Conservation (phyloP, 2,113 vertebrate genomes). For the Mirza zaza region DNA sequence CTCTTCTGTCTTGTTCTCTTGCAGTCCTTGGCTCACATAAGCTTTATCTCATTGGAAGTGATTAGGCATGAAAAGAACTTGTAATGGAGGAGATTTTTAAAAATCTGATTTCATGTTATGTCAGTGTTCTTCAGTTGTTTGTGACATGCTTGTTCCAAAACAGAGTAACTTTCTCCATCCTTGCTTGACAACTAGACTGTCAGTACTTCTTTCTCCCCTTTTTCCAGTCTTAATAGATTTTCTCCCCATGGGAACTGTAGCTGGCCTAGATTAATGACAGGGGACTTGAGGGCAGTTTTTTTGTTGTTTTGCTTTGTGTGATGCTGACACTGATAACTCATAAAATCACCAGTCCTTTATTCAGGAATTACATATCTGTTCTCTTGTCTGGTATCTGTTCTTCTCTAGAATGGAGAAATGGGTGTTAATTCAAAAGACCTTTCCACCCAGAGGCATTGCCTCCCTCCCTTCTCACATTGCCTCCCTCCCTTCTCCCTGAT, state of each 20-base stretch:
- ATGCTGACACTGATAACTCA: background rate
- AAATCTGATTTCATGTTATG: conserved; percentile 2
- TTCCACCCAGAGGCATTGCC: background rate
- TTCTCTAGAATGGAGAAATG: conserved; percentile 5
- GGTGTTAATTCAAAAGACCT: background rate
- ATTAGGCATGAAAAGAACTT: conserved; percentile 36
- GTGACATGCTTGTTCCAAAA: background rate
- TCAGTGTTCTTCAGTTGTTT: background rate
- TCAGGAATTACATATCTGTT: background rate
- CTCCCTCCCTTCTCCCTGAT: background rate
- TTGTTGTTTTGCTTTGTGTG: background rate
- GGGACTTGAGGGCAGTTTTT: background rate
- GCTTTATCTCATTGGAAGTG: background rate
- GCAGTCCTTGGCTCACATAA: background rate
- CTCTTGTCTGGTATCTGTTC: background rate
- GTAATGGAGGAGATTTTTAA: background rate
- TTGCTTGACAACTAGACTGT: background rate
- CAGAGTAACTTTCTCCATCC: background rate
- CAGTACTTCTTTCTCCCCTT: background rate
- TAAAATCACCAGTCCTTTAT: background rate
- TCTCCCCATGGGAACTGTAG: background rate
- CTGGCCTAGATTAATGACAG: background rate
- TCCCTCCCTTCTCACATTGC: background rate
- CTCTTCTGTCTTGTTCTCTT: background rate
- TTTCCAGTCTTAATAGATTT: background rate